Evolutionary conservation across 2,113 vertebrate species (phyloP).

Genomic region (Rostratula benghalensis): DNA sequence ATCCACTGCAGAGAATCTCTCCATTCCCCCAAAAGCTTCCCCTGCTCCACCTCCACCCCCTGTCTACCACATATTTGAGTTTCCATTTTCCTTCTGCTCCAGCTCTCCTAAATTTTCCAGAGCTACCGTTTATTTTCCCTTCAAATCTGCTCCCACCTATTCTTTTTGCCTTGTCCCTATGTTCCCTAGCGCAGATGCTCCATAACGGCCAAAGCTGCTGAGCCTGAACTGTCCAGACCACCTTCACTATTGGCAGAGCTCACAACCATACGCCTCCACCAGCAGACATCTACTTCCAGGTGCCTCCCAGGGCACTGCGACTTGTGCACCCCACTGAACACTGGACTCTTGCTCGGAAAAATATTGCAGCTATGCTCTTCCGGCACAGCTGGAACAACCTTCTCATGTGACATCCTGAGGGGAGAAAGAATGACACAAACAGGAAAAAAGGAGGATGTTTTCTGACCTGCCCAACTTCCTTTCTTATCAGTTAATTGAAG

Average conservation of each 20-base stretch:
- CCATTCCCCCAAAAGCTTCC: not conserved
- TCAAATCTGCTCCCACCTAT: not conserved
- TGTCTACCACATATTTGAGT: not conserved
- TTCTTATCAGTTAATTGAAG: not conserved
- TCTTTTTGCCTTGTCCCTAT: not conserved
- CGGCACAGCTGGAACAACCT: not conserved
- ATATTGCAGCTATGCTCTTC: not conserved
- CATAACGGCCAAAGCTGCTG: not conserved
- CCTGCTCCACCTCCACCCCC: accelerated
- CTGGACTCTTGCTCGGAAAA: not conserved
- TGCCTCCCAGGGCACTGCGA: not conserved
- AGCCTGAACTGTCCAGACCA: not conserved
- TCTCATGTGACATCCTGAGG: not conserved
- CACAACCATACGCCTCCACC: not conserved
- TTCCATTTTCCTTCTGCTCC: not conserved
- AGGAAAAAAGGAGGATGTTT: not conserved
- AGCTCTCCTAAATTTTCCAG: not conserved
- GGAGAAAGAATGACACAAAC: not conserved
- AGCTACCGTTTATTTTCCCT: not conserved
- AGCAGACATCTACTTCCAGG: not conserved
- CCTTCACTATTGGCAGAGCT: not conserved
- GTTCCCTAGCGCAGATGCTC: not conserved
- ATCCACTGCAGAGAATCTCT: not conserved
- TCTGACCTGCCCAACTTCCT: not conserved
- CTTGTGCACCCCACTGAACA: not conserved